Evolutionary conservation across 2,797 vertebrate species (phyloP).

Genomic region (Telmatherina bonti): DNA sequence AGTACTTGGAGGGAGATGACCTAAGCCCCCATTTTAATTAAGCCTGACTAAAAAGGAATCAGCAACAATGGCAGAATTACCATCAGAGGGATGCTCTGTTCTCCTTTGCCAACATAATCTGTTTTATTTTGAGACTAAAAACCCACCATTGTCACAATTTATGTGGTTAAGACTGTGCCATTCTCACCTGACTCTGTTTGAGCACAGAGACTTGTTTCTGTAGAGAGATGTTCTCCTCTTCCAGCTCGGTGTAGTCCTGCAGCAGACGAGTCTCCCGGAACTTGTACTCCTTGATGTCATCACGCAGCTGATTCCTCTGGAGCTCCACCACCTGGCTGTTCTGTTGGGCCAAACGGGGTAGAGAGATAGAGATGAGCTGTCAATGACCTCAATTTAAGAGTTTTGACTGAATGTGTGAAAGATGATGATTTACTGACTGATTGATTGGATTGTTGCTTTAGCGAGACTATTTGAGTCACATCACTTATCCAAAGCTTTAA

Average conservation of each 20-base stretch:
- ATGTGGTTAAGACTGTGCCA: neutral
- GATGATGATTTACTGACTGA: constrained; percentile 27
- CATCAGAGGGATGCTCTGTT: neutral
- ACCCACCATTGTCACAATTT: neutral
- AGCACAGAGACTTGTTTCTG: constrained; percentile 97
- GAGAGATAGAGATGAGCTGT: constrained; percentile 25
- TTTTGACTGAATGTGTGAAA: constrained; percentile 8
- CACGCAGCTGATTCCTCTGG: constrained; percentile 91
- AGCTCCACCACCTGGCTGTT: constrained; percentile 92
- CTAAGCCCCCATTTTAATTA: constrained; percentile 21
- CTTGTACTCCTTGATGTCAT: constrained; percentile 98
- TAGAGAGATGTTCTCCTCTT: constrained; percentile 98
- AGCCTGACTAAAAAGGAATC: constrained; percentile 1
- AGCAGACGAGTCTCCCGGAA: constrained; percentile 94
- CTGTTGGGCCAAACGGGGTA: constrained; percentile 65
- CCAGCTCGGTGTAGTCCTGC: constrained; percentile 97
- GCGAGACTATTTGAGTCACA: constrained; percentile 38
- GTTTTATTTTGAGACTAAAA: neutral
- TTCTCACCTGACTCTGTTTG: constrained; percentile 93
- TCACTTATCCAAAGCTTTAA: constrained; percentile 42
- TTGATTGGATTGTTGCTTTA: constrained; percentile 27
- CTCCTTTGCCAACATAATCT: neutral
- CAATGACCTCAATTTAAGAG: constrained; percentile 26
- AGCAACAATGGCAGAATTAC: neutral
- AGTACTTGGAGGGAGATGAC: neutral